Percentiles rank a stretch among this genome's conserved stretches.
phyloP scores from a whole-genome alignment of 2,888 invertebrate genomes.

The Tuta absoluta region DNA sequence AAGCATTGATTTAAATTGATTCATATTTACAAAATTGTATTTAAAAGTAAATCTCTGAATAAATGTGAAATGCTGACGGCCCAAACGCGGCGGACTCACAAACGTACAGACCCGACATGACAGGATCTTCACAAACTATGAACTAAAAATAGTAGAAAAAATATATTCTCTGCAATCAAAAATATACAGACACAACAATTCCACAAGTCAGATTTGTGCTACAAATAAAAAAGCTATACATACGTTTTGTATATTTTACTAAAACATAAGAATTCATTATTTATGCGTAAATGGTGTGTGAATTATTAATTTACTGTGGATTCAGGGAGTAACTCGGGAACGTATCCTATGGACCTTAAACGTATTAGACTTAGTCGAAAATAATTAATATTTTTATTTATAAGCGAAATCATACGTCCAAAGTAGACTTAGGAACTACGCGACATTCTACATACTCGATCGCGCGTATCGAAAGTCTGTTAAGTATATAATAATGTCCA shows the following conservation, averaged over 20 bases:
- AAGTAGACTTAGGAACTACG: constrained; percentile 9
- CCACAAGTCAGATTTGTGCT: constrained; percentile 36
- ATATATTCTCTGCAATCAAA: constrained; percentile 61
- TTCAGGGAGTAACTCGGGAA: constrained; percentile 27
- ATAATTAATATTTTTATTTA: constrained; percentile 10
- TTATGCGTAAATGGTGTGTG: constrained; percentile 28
- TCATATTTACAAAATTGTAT: neutral
- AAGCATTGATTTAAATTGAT: neutral
- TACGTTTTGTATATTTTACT: constrained; percentile 40
- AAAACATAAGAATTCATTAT: constrained; percentile 31
- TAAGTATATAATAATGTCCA: constrained; percentile 13
- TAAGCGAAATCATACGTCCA: constrained; percentile 4
- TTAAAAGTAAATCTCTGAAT: neutral
- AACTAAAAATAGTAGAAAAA: constrained; percentile 46
- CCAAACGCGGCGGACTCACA: neutral
- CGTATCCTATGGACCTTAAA: constrained; percentile 15
- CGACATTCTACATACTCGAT: neutral
- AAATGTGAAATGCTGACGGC: neutral
- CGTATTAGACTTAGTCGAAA: constrained; percentile 3
- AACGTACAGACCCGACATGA: constrained; percentile 13
- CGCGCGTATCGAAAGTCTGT: constrained; percentile 1
- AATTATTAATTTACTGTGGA: constrained; percentile 18
- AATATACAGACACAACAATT: constrained; percentile 70
- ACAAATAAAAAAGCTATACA: constrained; percentile 36
- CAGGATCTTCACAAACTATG: constrained; percentile 33